phyloP scores from a whole-genome alignment of 2,113 vertebrate genomes.

The Grammomys dolichurus region DNA sequence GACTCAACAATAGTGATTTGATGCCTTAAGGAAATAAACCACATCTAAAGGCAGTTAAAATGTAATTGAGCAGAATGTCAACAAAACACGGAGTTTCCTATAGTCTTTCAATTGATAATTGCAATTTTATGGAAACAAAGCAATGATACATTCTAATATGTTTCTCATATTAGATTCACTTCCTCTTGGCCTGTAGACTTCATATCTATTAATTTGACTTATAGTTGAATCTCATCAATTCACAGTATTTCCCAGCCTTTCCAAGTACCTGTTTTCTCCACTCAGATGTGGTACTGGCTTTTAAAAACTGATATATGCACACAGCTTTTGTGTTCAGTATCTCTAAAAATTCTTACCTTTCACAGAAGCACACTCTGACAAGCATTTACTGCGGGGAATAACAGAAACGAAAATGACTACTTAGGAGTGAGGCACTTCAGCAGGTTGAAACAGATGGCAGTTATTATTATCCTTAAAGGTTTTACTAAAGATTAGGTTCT shows the following conservation, averaged over 20 bases:
- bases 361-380: not conserved
- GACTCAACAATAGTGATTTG: not conserved
- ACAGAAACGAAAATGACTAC: conserved; percentile 35
- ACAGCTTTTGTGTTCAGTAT: not conserved
- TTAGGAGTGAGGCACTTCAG: conserved; percentile 15
- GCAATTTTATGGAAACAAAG: not conserved
- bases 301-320: not conserved
- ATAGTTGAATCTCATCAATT: conserved; percentile 2
- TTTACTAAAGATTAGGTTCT: conserved; percentile 66
- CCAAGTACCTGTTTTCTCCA: not conserved
- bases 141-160: not conserved
- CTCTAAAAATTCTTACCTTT: not conserved
- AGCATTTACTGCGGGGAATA: conserved; percentile 50
- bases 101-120: not conserved
- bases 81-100: not conserved
- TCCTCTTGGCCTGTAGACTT: not conserved
- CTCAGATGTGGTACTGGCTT: not conserved
- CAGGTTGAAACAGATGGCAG: conserved; percentile 64
- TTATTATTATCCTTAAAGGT: conserved; percentile 56
- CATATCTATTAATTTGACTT: not conserved
- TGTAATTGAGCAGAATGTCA: not conserved
- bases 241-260: not conserved
- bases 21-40: not conserved
- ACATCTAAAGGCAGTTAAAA: not conserved
- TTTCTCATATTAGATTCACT: not conserved